phyloP scores from a whole-genome alignment of 2,797 vertebrate species.

The Cryptoprocta ferox region DNA sequence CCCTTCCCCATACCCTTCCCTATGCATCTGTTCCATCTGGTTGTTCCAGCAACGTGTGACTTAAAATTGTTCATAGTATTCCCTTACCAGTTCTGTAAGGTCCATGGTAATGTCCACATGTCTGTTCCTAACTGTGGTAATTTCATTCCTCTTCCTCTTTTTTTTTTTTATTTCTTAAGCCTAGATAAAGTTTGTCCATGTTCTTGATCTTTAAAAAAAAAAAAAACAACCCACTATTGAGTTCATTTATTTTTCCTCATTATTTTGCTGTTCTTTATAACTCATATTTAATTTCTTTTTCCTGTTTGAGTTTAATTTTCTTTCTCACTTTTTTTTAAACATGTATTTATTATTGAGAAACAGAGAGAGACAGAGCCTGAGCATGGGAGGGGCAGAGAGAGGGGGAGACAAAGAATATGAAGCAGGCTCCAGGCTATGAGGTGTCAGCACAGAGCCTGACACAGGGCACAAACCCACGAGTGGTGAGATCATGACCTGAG shows the following conservation, averaged over 20 bases:
- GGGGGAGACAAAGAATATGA: too few relatives aligned
- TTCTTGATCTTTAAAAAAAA: not conserved
- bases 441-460: too few relatives aligned
- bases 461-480: too few relatives aligned
- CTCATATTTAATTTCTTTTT: not conserved
- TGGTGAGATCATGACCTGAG: too few relatives aligned
- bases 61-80: not conserved
- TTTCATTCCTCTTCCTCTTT: not conserved
- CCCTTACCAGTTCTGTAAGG: too few relatives aligned
- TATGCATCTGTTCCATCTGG: not conserved
- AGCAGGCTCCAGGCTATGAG: too few relatives aligned
- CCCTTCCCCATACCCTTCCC: not conserved
- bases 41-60: not conserved
- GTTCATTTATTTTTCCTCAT: not conserved
- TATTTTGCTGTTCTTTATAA: not conserved
- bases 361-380: too few relatives aligned
- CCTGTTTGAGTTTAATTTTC: not conserved
- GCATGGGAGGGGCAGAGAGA: too few relatives aligned
- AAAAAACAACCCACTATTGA: not conserved
- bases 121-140: not conserved
- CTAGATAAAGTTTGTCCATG: not conserved
- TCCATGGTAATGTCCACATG: not conserved
- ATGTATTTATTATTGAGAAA: too few relatives aligned
- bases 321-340: not conserved
- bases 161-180: not conserved